Percentiles rank a stretch among this genome's conserved stretches.
phyloP scores from a whole-genome alignment of 2,888 invertebrate species.

The Leucophenga montana region DNA sequence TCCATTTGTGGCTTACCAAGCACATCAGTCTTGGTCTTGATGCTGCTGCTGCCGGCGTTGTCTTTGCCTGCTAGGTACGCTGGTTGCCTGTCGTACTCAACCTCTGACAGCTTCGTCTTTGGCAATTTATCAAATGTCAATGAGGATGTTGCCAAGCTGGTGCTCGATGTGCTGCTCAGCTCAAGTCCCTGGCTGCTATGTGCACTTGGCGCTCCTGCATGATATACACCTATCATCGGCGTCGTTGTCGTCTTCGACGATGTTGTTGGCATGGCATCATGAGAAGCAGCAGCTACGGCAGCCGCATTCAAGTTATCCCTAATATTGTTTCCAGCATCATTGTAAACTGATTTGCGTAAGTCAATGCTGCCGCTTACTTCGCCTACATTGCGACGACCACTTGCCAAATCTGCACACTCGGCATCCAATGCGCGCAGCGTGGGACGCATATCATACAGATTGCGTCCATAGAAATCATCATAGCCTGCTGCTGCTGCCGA shows the following conservation, averaged over 20 bases:
- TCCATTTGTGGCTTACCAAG: slow-evolving; percentile 20
- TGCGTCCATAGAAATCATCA: slow-evolving; percentile 46
- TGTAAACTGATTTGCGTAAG: slow-evolving; percentile 14
- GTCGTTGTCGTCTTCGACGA: not conserved
- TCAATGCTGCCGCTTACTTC: slow-evolving; percentile 25
- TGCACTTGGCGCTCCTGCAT: not conserved
- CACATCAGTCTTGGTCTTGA: slow-evolving; percentile 15
- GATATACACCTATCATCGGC: slow-evolving; percentile 47
- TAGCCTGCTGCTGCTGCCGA: slow-evolving; percentile 43
- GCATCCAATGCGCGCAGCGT: slow-evolving; percentile 61
- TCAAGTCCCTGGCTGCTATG: slow-evolving; percentile 28
- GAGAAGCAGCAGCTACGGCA: not conserved
- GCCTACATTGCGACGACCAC: slow-evolving; percentile 33
- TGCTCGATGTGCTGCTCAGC: slow-evolving; percentile 56
- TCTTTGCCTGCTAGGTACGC: slow-evolving; percentile 28
- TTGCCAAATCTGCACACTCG: slow-evolving; percentile 60
- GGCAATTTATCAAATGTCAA: slow-evolving; percentile 64
- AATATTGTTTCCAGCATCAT: not conserved
- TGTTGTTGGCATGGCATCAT: not conserved
- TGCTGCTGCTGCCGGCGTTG: slow-evolving; percentile 28
- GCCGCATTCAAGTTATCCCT: slow-evolving; percentile 34
- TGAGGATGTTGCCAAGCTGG: slow-evolving; percentile 57
- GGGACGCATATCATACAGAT: slow-evolving; percentile 59
- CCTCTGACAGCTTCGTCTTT: slow-evolving; percentile 50
- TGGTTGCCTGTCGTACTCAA: slow-evolving; percentile 19